These are phyloP conservation scores for Crocuta crocuta DNA, from an alignment of 2,113 vertebrate genomes.

Conservation along the genomic window DNA sequence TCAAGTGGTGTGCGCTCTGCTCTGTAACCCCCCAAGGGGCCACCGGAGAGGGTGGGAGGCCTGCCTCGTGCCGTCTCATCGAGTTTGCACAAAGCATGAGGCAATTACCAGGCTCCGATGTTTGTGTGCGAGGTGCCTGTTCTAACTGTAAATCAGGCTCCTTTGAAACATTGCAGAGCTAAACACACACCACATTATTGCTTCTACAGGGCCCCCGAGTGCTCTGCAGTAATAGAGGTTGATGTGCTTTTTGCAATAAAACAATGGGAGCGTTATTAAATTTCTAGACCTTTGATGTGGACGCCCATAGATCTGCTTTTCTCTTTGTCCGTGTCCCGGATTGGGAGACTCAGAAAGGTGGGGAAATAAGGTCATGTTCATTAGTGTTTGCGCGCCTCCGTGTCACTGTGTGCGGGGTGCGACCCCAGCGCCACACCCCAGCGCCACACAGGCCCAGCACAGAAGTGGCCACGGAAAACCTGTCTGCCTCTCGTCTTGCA, in stretches of 20 bases:
- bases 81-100: conserved; percentile 61
- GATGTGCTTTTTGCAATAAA: conserved; percentile 84
- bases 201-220: conserved; percentile 83
- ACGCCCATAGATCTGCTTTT: conserved; percentile 71
- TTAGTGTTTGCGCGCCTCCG: background rate
- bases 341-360: background rate
- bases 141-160: conserved; percentile 75
- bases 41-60: background rate
- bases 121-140: conserved; percentile 50
- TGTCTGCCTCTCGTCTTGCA: rapidly evolving
- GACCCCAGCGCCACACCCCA: rapidly evolving
- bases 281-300: conserved; percentile 79
- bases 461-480: rapidly evolving
- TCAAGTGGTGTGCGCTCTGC: rapidly evolving
- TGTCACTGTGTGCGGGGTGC: rapidly evolving
- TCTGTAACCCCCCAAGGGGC: rapidly evolving
- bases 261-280: conserved; percentile 82
- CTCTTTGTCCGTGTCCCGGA: conserved; percentile 62
- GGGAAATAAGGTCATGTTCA: conserved; percentile 5
- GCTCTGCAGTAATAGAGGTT: conserved; percentile 85
- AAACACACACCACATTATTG: conserved; percentile 80
- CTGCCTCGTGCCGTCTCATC: background rate
- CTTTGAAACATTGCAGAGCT: conserved; percentile 78
- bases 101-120: conserved; percentile 63
- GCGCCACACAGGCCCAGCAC: background rate